Percentiles rank a stretch among this genome's conserved stretches.
These are phyloP conservation scores for Drosophila pachea DNA, from an alignment of 1,140 invertebrate species.

Conservation along the genomic window DNA sequence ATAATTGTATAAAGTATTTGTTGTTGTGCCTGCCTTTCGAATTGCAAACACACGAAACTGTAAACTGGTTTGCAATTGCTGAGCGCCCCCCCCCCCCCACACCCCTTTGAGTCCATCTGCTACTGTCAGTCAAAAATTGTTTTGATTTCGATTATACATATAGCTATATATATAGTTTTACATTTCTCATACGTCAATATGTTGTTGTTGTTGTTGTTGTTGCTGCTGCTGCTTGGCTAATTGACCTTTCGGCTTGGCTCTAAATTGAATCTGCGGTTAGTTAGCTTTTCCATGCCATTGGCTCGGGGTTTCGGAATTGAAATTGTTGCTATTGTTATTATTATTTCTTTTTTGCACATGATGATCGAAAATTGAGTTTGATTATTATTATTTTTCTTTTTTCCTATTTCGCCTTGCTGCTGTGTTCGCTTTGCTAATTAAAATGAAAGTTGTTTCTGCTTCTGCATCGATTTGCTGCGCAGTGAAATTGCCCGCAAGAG, in stretches of 20 bases:
- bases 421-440: constrained; percentile 58
- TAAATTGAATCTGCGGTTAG: constrained; percentile 70
- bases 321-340: not conserved
- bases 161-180: constrained; percentile 9
- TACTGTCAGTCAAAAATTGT: constrained; percentile 39
- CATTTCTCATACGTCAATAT: constrained; percentile 14
- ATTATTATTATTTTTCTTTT: constrained; percentile 29
- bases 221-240: constrained; percentile 47
- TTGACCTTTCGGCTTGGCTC: constrained; percentile 60
- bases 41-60: constrained; percentile 49
- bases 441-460: constrained; percentile 66
- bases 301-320: constrained; percentile 23
- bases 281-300: constrained; percentile 54
- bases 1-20: constrained; percentile 38
- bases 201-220: constrained; percentile 5
- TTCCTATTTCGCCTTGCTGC: constrained; percentile 10
- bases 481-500: constrained; percentile 61
- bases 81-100: not conserved
- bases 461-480: constrained; percentile 20
- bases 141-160: constrained; percentile 37
- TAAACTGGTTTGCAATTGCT: constrained; percentile 54
- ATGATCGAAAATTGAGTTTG: constrained; percentile 61
- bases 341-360: constrained; percentile 30
- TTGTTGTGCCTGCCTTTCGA: constrained; percentile 51
- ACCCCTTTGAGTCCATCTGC: not conserved